Base-by-base conservation (phyloP, 2,888 invertebrate genomes). In the Hipparchia sbordonii region DNA sequence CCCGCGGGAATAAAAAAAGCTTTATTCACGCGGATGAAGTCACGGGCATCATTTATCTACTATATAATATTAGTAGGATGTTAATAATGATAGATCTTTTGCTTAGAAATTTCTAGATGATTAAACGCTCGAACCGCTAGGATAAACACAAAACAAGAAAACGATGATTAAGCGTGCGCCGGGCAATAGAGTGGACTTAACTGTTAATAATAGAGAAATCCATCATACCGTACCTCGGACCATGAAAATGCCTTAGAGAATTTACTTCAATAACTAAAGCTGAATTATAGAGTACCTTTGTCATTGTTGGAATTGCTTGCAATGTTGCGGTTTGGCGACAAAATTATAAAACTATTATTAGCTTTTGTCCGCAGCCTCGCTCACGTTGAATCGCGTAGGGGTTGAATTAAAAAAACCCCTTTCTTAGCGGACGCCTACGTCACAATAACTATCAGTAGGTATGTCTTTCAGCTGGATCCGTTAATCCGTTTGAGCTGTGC, bases 81-180 rank as follows among this genome's bases (percentile, higher is more conserved):
- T 10, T 12, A 33, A 39, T 23, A 52, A 61, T 57, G 13, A 46
- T 48, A 51, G 51, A 52, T 52, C 61, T 52, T 67, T 23, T 48
- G 39, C 39, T 39, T 69, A 60, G 69, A 69, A 69, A 23, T 69
- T 61, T 69, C 51, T 69, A 39, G 69, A 61, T 69, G 69, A 69
- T 69, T 69, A 69, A 69, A 33, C 52, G 61, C 52, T 61, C 69
- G 51, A 33, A 48, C 52, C 69, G 69, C 60, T 61, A 61, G 69
- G 69, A 69, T 69, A 69, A 69, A 69, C 69, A 69, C 69, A 69
- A 69, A 69, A 69, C 69, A 69, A 69, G 61, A 52, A 69, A 69
- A 69, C 52, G 69, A 69, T 69, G 60, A 69, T 69, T 69, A 69
- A 69, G 61, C 69, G 60, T 48, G 33, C 61, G 61, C 60, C 46